phyloP scores from a whole-genome alignment of 1,140 invertebrate species.

The Capitella teleta region DNA sequence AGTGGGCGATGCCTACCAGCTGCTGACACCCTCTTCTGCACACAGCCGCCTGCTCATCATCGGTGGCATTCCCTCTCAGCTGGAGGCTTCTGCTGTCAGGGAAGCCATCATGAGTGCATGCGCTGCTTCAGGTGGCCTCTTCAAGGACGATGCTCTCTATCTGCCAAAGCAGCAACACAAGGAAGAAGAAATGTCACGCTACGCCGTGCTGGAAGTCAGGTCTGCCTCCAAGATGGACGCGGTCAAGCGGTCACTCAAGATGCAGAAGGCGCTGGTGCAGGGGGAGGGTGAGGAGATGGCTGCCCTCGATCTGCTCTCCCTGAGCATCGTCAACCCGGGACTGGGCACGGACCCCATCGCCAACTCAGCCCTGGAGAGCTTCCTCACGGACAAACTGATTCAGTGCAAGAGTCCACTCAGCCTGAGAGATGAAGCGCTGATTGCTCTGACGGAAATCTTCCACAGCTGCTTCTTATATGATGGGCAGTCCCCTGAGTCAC shows the following conservation, averaged over 20 bases:
- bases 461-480: constrained; percentile 39
- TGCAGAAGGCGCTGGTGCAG: constrained; percentile 16
- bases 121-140: constrained; percentile 27
- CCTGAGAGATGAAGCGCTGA: constrained; percentile 21
- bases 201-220: constrained; percentile 29
- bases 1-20: constrained; percentile 25
- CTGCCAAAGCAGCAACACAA: background rate
- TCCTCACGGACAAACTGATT: constrained; percentile 28
- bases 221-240: constrained; percentile 33
- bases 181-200: constrained; percentile 1
- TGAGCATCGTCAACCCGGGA: constrained; percentile 23
- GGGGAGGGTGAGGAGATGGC: constrained; percentile 8
- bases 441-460: constrained; percentile 37
- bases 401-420: constrained; percentile 14
- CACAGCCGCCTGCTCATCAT: constrained; percentile 31
- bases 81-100: constrained; percentile 18
- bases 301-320: constrained; percentile 20
- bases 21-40: constrained; percentile 21
- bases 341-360: constrained; percentile 25
- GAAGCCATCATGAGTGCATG: constrained; percentile 23
- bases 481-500: constrained; percentile 21
- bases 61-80: constrained; percentile 27
- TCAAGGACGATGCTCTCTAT: constrained; percentile 15
- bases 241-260: constrained; percentile 22
- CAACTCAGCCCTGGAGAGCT: constrained; percentile 29